These are phyloP conservation scores for Periphyllus acericola DNA, from an alignment of 2,888 invertebrate species.

Conservation along the genomic window DNA sequence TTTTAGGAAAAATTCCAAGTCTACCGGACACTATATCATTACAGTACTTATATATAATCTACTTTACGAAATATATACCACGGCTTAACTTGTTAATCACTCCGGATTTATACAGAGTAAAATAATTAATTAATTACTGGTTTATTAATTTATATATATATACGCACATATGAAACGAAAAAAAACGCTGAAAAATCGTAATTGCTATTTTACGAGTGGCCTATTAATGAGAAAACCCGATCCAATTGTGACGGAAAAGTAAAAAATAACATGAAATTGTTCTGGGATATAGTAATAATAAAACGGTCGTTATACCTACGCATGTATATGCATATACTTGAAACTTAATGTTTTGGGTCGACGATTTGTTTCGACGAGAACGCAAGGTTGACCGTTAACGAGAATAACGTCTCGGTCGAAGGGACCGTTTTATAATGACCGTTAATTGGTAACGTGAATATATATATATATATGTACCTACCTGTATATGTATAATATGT, in stretches of 20 bases:
- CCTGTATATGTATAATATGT: background rate
- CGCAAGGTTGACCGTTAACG: conserved; percentile 30
- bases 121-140: background rate
- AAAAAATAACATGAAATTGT: conserved; percentile 11
- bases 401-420: conserved; percentile 39
- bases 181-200: background rate
- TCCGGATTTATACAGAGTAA: background rate
- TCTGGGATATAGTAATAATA: conserved; percentile 10
- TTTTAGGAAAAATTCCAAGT: background rate
- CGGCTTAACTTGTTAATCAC: background rate
- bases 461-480: background rate
- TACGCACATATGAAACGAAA: background rate
- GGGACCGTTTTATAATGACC: conserved; percentile 51
- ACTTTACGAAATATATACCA: background rate
- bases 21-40: background rate
- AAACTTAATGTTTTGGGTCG: conserved; percentile 49
- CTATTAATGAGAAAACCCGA: conserved; percentile 26
- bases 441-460: conserved; percentile 8
- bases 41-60: background rate
- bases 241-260: background rate
- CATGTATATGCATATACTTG: background rate
- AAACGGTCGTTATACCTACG: conserved; percentile 33
- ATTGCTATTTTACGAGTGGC: conserved; percentile 7
- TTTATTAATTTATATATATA: background rate
- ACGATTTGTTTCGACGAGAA: conserved; percentile 25